Conservation (phyloP, 2,888 invertebrate species). For the Orchestes rusci region DNA sequence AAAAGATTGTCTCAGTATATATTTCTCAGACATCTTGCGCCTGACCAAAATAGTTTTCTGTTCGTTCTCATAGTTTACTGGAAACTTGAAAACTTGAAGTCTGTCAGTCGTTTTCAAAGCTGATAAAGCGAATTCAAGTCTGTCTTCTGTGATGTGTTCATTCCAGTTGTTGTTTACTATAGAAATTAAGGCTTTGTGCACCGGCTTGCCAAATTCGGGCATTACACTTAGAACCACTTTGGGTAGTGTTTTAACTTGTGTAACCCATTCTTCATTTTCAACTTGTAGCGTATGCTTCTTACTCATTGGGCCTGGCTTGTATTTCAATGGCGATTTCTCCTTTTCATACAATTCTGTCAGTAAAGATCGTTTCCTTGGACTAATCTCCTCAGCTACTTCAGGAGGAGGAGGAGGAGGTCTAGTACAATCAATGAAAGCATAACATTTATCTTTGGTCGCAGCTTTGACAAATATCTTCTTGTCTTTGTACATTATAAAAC, state of each 20-base stretch:
- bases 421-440: slow-evolving; percentile 34
- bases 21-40: slow-evolving; percentile 20
- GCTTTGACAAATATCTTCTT: slow-evolving; percentile 30
- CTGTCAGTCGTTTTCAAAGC: slow-evolving; percentile 36
- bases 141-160: slow-evolving; percentile 45
- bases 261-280: slow-evolving; percentile 41
- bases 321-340: slow-evolving; percentile 38
- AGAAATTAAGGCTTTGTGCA: slow-evolving; percentile 44
- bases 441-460: slow-evolving; percentile 18
- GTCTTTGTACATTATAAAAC: slow-evolving; percentile 30
- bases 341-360: slow-evolving; percentile 40
- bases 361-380: slow-evolving; percentile 37
- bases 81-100: slow-evolving; percentile 46
- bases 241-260: slow-evolving; percentile 48
- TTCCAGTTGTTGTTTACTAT: slow-evolving; percentile 42
- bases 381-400: background rate
- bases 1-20: too few relatives aligned
- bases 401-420: slow-evolving; percentile 27
- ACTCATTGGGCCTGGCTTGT: slow-evolving; percentile 52
- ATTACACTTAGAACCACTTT: slow-evolving; percentile 46
- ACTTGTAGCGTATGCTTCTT: slow-evolving; percentile 46
- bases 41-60: slow-evolving; percentile 52
- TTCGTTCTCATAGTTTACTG: slow-evolving; percentile 52
- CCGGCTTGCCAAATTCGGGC: slow-evolving; percentile 45
- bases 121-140: slow-evolving; percentile 52